phyloP scores from a whole-genome alignment of 2,113 vertebrate species.

The Buteo buteo region DNA sequence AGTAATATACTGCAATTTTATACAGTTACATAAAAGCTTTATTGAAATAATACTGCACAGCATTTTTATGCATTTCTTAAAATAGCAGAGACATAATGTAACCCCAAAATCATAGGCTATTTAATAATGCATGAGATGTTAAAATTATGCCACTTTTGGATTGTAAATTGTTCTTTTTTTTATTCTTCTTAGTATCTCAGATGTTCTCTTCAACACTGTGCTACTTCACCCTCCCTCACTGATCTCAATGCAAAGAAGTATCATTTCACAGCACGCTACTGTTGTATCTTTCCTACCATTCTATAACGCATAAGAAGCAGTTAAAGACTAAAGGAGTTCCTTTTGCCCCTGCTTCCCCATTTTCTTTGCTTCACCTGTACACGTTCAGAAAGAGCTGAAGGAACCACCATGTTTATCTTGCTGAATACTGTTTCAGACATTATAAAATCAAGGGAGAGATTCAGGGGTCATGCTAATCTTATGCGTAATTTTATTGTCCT shows the following conservation, averaged over 20 bases:
- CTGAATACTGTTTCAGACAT: neutral
- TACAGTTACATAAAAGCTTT: slow-evolving; percentile 34
- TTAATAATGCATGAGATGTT: slow-evolving; percentile 36
- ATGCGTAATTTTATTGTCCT: neutral
- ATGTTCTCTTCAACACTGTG: neutral
- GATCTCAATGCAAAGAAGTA: neutral
- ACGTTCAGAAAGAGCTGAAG: neutral
- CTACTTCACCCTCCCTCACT: neutral
- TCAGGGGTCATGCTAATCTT: neutral
- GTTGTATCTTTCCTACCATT: neutral
- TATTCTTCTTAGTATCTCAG: neutral
- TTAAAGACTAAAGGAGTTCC: neutral
- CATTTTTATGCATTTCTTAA: slow-evolving; percentile 36
- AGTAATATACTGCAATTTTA: slow-evolving; percentile 39
- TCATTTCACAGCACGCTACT: neutral
- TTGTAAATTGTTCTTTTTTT: neutral
- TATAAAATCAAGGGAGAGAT: neutral
- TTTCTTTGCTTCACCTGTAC: neutral
- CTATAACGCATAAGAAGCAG: neutral
- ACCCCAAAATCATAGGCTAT: neutral
- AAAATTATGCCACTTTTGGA: slow-evolving; percentile 16
- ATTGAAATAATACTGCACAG: slow-evolving; percentile 29
- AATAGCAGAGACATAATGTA: slow-evolving; percentile 25
- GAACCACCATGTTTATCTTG: neutral
- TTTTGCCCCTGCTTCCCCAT: neutral